phyloP scores from a whole-genome alignment of 2,888 invertebrate species.

The Hypercompe scribonia region DNA sequence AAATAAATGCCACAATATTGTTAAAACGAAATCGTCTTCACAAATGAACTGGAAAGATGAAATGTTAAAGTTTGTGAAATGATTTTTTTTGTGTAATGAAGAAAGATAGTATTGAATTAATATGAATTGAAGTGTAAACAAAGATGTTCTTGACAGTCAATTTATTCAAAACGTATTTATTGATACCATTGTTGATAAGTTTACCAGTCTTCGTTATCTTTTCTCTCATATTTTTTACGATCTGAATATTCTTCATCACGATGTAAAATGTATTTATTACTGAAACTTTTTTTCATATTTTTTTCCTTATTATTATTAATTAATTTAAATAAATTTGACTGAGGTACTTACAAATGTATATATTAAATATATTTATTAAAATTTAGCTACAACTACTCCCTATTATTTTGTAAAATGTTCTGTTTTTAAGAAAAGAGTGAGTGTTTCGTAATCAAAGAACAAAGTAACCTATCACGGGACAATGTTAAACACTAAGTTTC shows the following conservation, averaged over 20 bases:
- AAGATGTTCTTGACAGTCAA: constrained; percentile 1
- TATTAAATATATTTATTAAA: too few relatives aligned
- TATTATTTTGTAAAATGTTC: too few relatives aligned
- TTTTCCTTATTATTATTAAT: too few relatives aligned
- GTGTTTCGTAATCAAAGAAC: not conserved
- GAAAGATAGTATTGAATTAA: constrained; percentile 6
- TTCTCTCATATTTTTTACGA: not conserved
- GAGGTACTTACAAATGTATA: too few relatives aligned
- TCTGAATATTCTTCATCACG: too few relatives aligned
- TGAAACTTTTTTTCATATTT: too few relatives aligned
- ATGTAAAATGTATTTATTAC: too few relatives aligned
- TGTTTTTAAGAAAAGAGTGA: too few relatives aligned
- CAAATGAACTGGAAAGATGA: constrained; percentile 16
- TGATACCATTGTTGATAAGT: not conserved
- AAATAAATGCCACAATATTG: constrained; percentile 17
- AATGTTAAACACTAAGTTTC: not conserved
- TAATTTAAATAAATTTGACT: too few relatives aligned
- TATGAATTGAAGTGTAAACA: constrained; percentile 2
- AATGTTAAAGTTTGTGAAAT: not conserved
- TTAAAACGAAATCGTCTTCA: constrained; percentile 4
- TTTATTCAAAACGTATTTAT: not conserved
- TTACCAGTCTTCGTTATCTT: not conserved
- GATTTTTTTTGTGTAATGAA: constrained; percentile 4
- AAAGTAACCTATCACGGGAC: not conserved
- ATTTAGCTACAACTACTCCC: too few relatives aligned